Evolutionary conservation across 2,113 vertebrate species (phyloP).

Genomic region (Pollachius pollachius): DNA sequence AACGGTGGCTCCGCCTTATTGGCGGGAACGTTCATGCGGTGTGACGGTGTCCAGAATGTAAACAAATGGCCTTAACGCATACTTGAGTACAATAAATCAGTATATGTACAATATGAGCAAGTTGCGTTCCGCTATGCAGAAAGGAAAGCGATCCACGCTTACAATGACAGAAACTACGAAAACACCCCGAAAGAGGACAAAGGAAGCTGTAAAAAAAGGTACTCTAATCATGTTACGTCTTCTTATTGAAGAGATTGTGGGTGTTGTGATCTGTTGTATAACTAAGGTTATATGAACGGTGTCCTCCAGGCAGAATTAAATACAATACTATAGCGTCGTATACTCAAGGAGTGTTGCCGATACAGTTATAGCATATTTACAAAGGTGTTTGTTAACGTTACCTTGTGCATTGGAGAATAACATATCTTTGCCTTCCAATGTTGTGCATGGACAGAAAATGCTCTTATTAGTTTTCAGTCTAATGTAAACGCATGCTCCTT

Average conservation of each 20-base stretch:
- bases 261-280: neutral
- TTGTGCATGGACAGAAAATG: no score
- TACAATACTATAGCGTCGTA: no score
- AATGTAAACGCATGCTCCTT: neutral
- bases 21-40: no score
- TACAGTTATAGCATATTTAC: neutral
- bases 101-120: conserved; percentile 29
- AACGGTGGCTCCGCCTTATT: no score
- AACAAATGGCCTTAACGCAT: no score
- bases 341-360: no score
- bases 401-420: no score
- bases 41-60: no score
- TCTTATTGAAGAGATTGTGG: neutral
- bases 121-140: conserved; percentile 25
- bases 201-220: conserved; percentile 53
- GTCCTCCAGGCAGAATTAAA: no score
- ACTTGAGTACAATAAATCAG: neutral
- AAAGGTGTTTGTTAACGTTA: neutral
- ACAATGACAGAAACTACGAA: conserved; percentile 9
- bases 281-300: neutral
- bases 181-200: conserved; percentile 43
- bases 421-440: no score
- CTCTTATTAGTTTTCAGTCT: no score
- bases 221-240: neutral
- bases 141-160: conserved; percentile 27